Evolutionary conservation across 1,140 invertebrate species (phyloP).

Genomic region (Phortica variegata): DNA sequence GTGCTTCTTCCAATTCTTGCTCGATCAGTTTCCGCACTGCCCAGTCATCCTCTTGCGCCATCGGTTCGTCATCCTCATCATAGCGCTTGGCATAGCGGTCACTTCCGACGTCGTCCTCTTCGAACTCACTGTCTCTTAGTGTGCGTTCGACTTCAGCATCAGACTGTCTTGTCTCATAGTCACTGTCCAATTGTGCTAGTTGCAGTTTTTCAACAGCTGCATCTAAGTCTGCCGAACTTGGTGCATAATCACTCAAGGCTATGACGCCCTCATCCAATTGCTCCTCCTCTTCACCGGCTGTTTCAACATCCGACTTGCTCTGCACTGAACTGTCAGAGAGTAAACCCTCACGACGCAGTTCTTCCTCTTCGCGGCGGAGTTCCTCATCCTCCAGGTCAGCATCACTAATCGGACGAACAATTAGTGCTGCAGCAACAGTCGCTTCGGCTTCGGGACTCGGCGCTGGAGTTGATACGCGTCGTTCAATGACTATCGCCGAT

Average conservation of each 20-base stretch:
- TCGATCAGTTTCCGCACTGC: constrained; percentile 20
- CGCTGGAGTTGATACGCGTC: constrained; percentile 61
- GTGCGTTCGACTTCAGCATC: constrained; percentile 46
- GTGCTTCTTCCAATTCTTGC: constrained; percentile 35
- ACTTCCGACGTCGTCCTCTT: constrained; percentile 31
- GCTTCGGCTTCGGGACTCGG: constrained; percentile 55
- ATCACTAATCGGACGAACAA: constrained; percentile 59
- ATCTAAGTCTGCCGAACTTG: constrained; percentile 42
- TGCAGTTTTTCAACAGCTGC: constrained; percentile 35
- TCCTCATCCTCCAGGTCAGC: constrained; percentile 45
- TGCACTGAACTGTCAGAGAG: constrained; percentile 58
- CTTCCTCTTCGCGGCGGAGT: constrained; percentile 42
- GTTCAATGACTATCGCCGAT: constrained; percentile 63
- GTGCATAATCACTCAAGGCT: constrained; percentile 38
- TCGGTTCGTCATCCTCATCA: constrained; percentile 18
- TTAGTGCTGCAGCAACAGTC: constrained; percentile 62
- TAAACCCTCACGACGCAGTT: constrained; percentile 39
- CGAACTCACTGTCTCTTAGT: constrained; percentile 38
- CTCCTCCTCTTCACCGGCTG: constrained; percentile 34
- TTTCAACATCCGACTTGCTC: constrained; percentile 57
- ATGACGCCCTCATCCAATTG: constrained; percentile 10
- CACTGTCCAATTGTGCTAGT: constrained; percentile 37
- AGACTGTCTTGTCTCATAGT: constrained; percentile 40
- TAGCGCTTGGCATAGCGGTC: constrained; percentile 31
- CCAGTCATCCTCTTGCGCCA: constrained; percentile 22